phyloP scores from a whole-genome alignment of 2,888 invertebrate genomes.

The Furcula furcula region DNA sequence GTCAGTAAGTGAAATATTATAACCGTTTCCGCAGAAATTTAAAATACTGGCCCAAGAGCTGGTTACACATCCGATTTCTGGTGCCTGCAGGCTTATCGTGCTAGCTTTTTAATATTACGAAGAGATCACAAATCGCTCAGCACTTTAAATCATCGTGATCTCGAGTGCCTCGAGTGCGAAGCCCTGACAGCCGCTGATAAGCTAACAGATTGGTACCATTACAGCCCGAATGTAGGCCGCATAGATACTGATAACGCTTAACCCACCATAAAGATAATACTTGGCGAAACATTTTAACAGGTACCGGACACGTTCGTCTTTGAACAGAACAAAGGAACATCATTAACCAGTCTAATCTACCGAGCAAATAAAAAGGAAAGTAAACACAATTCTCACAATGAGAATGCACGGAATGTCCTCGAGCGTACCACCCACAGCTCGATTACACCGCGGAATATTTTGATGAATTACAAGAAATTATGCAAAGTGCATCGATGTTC shows the following conservation, averaged over 20 bases:
- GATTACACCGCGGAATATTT: conserved; percentile 51
- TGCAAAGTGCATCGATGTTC: conserved; percentile 51
- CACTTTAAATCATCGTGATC: conserved; percentile 8
- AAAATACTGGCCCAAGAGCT: too few species aligned
- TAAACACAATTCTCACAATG: conserved; percentile 31
- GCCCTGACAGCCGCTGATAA: conserved; percentile 34
- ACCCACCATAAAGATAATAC: conserved; percentile 29
- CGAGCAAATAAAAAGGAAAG: conserved; percentile 11
- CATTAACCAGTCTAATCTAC: conserved; percentile 25
- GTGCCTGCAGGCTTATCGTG: too few species aligned
- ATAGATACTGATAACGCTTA: conserved; percentile 37
- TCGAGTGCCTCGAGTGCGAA: conserved; percentile 25
- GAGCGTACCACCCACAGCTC: conserved; percentile 59
- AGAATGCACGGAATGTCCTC: conserved; percentile 44
- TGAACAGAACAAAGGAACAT: conserved; percentile 9
- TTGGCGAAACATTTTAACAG: conserved; percentile 28
- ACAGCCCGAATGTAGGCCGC: conserved; percentile 36
- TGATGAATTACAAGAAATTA: conserved; percentile 70
- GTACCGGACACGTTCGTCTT: conserved; percentile 2
- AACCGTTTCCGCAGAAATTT: too few species aligned
- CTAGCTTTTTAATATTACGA: background rate
- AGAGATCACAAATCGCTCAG: conserved; percentile 5
- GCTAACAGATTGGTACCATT: conserved; percentile 28
- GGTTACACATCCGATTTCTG: too few species aligned
- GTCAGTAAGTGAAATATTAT: too few species aligned